Conservation (phyloP, 2,113 vertebrate species). For the Laticauda laticaudata region DNA sequence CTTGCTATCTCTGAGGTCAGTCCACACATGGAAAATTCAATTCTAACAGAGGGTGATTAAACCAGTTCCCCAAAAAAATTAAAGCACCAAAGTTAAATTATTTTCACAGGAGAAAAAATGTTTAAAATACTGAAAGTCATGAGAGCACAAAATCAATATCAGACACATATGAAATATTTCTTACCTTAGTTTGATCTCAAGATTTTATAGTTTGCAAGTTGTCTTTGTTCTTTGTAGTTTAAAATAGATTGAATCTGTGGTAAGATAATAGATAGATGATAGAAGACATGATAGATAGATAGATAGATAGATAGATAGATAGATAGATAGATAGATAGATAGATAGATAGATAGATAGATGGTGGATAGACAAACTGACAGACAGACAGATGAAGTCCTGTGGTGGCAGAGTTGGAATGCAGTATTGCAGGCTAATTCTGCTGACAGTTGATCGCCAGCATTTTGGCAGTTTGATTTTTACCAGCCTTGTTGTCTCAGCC, state of each 20-base stretch:
- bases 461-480: no score
- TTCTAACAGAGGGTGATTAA: neutral
- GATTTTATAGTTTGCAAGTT: neutral
- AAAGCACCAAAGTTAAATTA: neutral
- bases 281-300: neutral
- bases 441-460: no score
- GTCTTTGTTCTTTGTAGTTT: neutral
- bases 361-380: no score
- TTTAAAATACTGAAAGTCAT: neutral
- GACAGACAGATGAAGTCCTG: no score
- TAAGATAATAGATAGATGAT: neutral
- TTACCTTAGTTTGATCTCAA: neutral
- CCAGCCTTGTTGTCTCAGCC: no score
- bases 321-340: no score
- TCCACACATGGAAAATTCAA: neutral
- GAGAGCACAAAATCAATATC: neutral
- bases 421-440: no score
- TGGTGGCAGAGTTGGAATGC: no score
- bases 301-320: no score
- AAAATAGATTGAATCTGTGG: neutral
- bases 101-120: neutral
- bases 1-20: neutral
- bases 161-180: neutral
- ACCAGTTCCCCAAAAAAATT: neutral
- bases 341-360: no score